A percentile compares a stretch with the other conserved stretches of the same genome.
phyloP scores from a whole-genome alignment of 2,113 vertebrate species.

The Zeus faber region DNA sequence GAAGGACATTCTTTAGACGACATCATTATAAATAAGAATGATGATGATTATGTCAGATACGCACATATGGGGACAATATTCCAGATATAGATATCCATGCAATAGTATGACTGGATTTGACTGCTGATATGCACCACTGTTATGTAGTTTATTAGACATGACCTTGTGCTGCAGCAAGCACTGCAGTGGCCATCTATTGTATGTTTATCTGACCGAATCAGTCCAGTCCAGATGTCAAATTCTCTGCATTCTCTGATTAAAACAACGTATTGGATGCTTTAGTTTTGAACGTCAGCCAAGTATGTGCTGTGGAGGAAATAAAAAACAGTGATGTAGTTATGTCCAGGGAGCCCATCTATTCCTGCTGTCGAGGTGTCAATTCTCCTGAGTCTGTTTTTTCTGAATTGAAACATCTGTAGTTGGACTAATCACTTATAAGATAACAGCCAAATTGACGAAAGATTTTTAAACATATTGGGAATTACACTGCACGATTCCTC shows the following conservation, averaged over 20 bases:
- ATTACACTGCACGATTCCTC: background rate
- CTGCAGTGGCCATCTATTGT: no score
- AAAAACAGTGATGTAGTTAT: background rate
- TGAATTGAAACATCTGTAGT: background rate
- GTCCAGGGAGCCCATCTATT: conserved; percentile 13
- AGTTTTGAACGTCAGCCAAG: conserved; percentile 8
- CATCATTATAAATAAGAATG: conserved; percentile 6
- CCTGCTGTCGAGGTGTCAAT: conserved; percentile 25
- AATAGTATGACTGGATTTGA: no score
- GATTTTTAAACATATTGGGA: background rate
- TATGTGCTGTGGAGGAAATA: conserved; percentile 8
- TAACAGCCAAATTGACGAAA: conserved; percentile 12
- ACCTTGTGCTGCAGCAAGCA: background rate
- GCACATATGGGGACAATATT: background rate
- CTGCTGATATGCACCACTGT: no score
- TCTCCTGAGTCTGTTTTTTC: conserved; percentile 21
- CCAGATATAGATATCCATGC: background rate
- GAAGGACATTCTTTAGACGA: conserved; percentile 24
- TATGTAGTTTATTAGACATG: background rate
- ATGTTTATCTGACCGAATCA: no score
- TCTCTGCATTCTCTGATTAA: background rate
- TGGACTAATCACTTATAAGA: conserved; percentile 18
- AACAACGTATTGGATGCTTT: background rate
- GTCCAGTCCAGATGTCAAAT: no score
- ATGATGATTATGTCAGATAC: conserved; percentile 4